Evolutionary conservation across 2,113 vertebrate genomes (phyloP).

Genomic region (Caranx ignobilis): DNA sequence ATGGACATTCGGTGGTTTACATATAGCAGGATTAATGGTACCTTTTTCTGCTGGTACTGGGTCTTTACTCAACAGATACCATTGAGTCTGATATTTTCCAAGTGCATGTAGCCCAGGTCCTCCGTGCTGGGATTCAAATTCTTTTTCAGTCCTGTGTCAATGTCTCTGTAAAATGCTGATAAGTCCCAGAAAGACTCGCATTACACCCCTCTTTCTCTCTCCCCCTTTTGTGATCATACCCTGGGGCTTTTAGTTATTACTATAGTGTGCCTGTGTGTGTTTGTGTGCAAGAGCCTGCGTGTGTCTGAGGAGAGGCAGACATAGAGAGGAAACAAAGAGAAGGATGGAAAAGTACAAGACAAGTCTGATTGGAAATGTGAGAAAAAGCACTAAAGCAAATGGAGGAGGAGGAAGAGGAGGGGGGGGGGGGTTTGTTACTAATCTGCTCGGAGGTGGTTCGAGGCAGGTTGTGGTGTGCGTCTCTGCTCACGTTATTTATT

Average conservation of each 20-base stretch:
- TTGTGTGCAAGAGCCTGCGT: constrained; percentile 15
- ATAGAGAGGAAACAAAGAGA: constrained; percentile 39
- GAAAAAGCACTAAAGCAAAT: constrained; percentile 36
- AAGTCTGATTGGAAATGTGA: constrained; percentile 61
- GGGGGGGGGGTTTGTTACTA: constrained; percentile 55
- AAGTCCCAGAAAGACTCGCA: constrained; percentile 69
- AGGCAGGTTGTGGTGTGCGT: constrained; percentile 53
- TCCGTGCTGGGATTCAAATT: constrained; percentile 42
- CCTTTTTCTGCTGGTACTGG: constrained; percentile 21
- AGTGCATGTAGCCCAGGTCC: constrained; percentile 8
- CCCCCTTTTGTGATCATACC: constrained; percentile 50
- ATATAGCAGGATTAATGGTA: constrained; percentile 8
- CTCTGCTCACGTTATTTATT: constrained; percentile 66
- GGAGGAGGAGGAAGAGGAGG: constrained; percentile 10
- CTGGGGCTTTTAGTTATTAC: constrained; percentile 56
- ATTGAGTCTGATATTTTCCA: constrained; percentile 46
- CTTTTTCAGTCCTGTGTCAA: constrained; percentile 29
- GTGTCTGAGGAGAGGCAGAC: constrained; percentile 17
- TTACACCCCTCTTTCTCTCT: constrained; percentile 33
- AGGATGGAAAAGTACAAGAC: constrained; percentile 28
- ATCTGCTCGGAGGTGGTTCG: constrained; percentile 49
- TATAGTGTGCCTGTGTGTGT: constrained; percentile 18
- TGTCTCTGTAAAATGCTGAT: constrained; percentile 79
- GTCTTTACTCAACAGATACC: constrained; percentile 57
- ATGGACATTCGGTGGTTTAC: constrained; percentile 1